A percentile compares a stretch with the other conserved stretches of the same genome.
These are phyloP conservation scores for Lepilemur ruficaudatus DNA, from an alignment of 2,797 vertebrate genomes.

Conservation along the genomic window DNA sequence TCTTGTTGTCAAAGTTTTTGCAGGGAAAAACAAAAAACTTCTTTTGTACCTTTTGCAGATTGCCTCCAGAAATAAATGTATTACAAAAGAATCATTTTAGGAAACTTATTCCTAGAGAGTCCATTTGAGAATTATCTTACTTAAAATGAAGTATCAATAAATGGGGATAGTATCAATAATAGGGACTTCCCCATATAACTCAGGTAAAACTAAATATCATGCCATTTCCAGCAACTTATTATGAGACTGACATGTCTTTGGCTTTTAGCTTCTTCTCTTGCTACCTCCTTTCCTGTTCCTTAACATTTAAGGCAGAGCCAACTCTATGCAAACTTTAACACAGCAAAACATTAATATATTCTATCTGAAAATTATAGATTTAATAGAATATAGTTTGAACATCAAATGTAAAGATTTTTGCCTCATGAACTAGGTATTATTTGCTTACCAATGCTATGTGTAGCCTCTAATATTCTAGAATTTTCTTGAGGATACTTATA, in stretches of 20 bases:
- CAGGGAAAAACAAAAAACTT: background rate
- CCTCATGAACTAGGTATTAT: background rate
- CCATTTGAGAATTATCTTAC: background rate
- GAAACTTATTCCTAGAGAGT: background rate
- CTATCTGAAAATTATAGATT: background rate
- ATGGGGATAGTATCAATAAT: background rate
- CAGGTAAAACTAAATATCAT: background rate
- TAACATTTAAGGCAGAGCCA: background rate
- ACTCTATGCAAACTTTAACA: background rate
- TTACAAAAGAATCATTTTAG: background rate
- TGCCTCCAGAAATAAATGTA: background rate
- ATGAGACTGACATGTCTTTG: background rate
- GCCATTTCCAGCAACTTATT: background rate
- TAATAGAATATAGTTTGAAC: background rate
- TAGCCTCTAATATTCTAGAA: background rate
- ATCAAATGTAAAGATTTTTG: background rate
- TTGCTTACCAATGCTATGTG: background rate
- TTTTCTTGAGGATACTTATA: background rate
- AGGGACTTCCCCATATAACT: background rate
- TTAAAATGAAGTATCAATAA: background rate
- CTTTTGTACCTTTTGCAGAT: background rate
- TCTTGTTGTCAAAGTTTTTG: background rate
- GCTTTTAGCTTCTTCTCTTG: background rate
- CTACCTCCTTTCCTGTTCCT: background rate
- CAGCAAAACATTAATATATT: background rate